Evolutionary conservation across 2,113 vertebrate genomes (phyloP), one percentile per base, ranked within the genome.

Genomic region (Odobenus rosmarus): DNA sequence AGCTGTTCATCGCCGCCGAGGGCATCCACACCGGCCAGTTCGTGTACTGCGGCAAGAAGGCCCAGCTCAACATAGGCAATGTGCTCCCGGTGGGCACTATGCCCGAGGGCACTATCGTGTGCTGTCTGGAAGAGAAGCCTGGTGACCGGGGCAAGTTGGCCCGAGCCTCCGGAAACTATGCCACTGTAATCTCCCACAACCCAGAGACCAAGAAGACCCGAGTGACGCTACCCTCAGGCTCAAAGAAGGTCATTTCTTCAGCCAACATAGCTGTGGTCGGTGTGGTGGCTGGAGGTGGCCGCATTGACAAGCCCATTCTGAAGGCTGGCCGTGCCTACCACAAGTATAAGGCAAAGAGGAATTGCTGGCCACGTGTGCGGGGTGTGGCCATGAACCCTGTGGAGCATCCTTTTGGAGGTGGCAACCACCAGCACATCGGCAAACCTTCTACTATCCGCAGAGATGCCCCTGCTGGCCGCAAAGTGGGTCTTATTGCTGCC

Each of bases 301-400:
- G 39, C 39, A 39, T 39, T 39, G 39, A 39, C 39, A 39, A 39
- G 39, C 39, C 39, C 39, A 39, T 3, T 39, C 39, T 39, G 39
- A 39, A 39, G 39, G 39, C 99, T 0, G 99, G 99, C 79, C 99
- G 99, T 26, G 99, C 99, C 86, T 99, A 99, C 97, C 99, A 99
- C 98, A 99, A 99, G 83, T 99, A 99, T 97, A 99, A 99, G 99
- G 99, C 99, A 19, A 99, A 99, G 99, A 99, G 99, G 96, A 99
- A 99, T 98, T 99, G 99, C 99, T 99, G 99, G 99, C 99, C 99
- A 1, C 99, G 99, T 93, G 99, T 99, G 98, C 99, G 99, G 99
- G 99, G 99, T 99, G 99, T 99, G 98, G 99, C 99, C 97, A 99
- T 99, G 99, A 99, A 99, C 0, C 99, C 99, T 33, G 99, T 99